Evolutionary conservation across 1,140 invertebrate species (phyloP), one percentile per base, ranked within the genome.

Genomic region (Aphelenchoides fujianensis): DNA sequence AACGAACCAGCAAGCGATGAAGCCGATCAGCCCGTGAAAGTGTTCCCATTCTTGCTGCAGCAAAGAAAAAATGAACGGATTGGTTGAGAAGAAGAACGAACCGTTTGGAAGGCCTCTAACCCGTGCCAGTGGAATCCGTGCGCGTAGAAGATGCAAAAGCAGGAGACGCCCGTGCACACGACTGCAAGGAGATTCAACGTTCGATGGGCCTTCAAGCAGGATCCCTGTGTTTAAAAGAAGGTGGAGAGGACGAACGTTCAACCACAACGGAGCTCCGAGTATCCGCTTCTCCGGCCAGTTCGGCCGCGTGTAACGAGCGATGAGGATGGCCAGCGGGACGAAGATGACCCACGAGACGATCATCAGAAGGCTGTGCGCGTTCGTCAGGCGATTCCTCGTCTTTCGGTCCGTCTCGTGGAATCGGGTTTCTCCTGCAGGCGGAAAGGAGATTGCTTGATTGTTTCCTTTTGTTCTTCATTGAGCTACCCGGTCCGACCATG

Each of bases 121-220:
- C 55, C 55, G 23, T 59, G 55, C 55, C 55, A 59, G 5, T 59
- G 5, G 23, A 59, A 59, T 16, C 55, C 55, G 23, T 59, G 55
- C 5, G 55, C 55, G 23, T 59, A 59, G 19, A 59, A 59, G 23
- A 59, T 59, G 55, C 55, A 59, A 23, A 59, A 59, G 5, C 28
- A 30, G 5, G 55, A 59, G 34, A 59, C 34, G 12, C 5, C 55
- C 5, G 55, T 59, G 23, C 28, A 59, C 5, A 59, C 5, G 12
- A 19, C 55, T 16, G 55, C 55, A 16, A 19, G 7, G 34, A 59
- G 19, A 23, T 59, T 59, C 23, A 59, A 59, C 28, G 19, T 7
- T 7, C 55, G 55, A 59, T 59, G 55, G 19, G 23, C 55, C 41
- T 48, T 16, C 12, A 48, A 48, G 41, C 23, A 23, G 23, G 12